Evolutionary conservation across 2,797 vertebrate species (phyloP), one percentile per base, ranked within the genome.

Genomic region (Protosalanx chinensis): DNA sequence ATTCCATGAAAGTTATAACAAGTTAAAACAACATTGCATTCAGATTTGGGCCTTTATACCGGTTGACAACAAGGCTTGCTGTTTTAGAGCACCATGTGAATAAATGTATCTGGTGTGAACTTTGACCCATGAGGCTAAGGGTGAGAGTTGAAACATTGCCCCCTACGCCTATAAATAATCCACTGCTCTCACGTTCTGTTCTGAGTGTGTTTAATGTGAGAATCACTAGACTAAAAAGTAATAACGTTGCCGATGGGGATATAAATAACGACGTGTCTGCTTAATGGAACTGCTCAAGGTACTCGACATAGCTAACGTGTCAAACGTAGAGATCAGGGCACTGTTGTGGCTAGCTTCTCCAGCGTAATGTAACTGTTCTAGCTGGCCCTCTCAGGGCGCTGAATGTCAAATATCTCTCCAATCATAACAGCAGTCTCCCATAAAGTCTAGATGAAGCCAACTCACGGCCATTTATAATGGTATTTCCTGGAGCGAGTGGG

Each of bases 401-500:
- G 79, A 74, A 80, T 74, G 79, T 72, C 72, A 84, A 65, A 51
- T 20, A 18, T 12, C 64, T 58, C 58, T 76, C 72, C 73, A 68
- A 64, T 70, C 64, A 18, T 75, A 72, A 79, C 70, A 58, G 6
- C 0, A 1, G 70, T 29, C 72, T 77, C 80, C 70, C 64, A 0
- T 32, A 59, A 53, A 74, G 20, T 23, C 58, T 60, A 74, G 53
- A 10, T 72, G 73, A 57, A 1, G 15, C 57, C 56, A 20, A 65
- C 16, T 3, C 68, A 58, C n/a, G 70, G 78, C 58, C 15, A 80
- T 77, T 79, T 70, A 61, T 57, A 63, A 10, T 23, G 67, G 70
- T 75, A 77, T 80, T 80, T 86, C 79, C 80, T 63, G 51, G 64
- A 51, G 71, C 75, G 64, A 37, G 57, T 41, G 56, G 72, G 82